Evolutionary conservation across 1,140 invertebrate genomes (phyloP), one percentile per base, ranked within the genome.

Genomic region (Antheraea mylitta): DNA sequence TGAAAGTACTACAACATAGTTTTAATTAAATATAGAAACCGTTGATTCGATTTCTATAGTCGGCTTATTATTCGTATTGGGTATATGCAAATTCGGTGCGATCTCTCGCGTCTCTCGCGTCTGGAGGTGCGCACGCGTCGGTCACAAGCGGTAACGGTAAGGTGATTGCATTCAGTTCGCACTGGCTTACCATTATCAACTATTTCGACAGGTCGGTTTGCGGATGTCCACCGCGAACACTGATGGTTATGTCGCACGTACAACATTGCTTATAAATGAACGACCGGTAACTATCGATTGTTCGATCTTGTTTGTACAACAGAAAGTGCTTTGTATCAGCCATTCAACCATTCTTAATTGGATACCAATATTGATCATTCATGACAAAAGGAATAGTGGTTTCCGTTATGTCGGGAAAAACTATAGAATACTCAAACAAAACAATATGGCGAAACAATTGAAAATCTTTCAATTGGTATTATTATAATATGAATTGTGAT

Each of bases 131-230:
- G 18, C 45, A 76, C 81, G 82, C 88, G 86, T 86, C 85, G 78
- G 84, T 70, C 75, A 71, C 83, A 75, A 82, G 71, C 81, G 80
- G 72, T 79, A 76, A 81, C 80, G 70, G 76, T 79, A 73, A 74
- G 78, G 72, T 80, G 84, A 88, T 90, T 89, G 88, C 81, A 78
- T 73, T 81, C 74, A 72, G 78, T 82, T 79, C 66, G 77, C 74
- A 80, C 79, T 71, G 80, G 77, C 80, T 80, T 69, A 79, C 77
- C 38, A 81, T 76, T 85, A 83, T 85, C 83, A 83, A 82, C 78
- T 73, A 83, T 88, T 84, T 84, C 75, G 76, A 84, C 82, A 83
- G 82, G 75, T 80, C 82, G 71, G 72, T 67, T 77, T 69, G 64
- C 80, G 81, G 85, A 89, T 87, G 82, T 78, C 79, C 72, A 80